Evolutionary conservation across 1,140 invertebrate genomes (phyloP), one percentile per base, ranked within the genome.

Genomic region (Pogonognathellus flavescens): DNA sequence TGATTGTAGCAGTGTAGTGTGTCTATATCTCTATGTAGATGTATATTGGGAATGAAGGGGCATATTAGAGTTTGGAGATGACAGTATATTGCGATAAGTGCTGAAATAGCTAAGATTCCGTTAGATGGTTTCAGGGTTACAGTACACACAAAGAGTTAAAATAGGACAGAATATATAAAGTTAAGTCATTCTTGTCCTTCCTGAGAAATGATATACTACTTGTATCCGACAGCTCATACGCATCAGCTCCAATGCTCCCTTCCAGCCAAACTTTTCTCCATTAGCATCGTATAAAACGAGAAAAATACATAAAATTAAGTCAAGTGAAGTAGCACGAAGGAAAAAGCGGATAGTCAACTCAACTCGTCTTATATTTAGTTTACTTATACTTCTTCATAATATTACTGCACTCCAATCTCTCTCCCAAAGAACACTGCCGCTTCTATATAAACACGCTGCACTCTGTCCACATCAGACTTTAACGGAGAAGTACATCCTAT

Each of bases 171-270:
- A 55, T 81, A 57, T 81, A 22, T 53, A 70, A 66, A 57, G 62
- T 66, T 66, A 83, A 83, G 82, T 83, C 82, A 70, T 83, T 83
- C 59, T 83, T 66, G 82, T 66, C 50, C 41, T 70, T 83, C 60
- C 59, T 70, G 41, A 49, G 60, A 55, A 70, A 83, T 83, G 82
- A 83, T 83, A 83, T 83, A 83, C 25, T 83, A 83, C 41, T 72
- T 83, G 49, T 70, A 52, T 49, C 60, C 59, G 82, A 83, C 82
- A 83, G 82, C 82, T 83, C 60, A 60, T 50, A 83, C 82, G 82
- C 82, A 83, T 83, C 41, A 50, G 59, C 52, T 70, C 55, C 60
- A 70, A 66, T 83, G 59, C 52, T 83, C 81, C 53, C 81, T 76
- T 59, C 53, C 18, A 55, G 82, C 31, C 59, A 83, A 66, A 83